Base-by-base conservation (phyloP, 2,888 invertebrate genomes). In the Lamellibrachia satsuma region DNA sequence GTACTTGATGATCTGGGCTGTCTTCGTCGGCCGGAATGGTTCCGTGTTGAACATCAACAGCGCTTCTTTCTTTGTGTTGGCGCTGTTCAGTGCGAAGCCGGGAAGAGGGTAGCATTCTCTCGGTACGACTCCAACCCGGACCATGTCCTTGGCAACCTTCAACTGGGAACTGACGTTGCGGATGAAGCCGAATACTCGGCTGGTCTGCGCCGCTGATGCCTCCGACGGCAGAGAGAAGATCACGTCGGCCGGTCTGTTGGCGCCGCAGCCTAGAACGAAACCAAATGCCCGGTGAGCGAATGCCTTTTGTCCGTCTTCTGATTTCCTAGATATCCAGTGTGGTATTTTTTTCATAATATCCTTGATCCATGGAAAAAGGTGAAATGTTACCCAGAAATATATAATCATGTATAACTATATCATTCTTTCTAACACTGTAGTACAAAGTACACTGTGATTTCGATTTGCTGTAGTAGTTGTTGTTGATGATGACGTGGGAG, bases 1-100 rank as follows among this genome's bases (percentile, higher is more conserved):
- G 51, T 94, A 92, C 91, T 94, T 94, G 1, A 95, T 90, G 93
- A 94, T 94, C 90, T 94, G 27, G 3, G 90, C 51, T 52, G 91
- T 92, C 52, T 52, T 52, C 27, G 90, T 52, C 39, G 90, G 55
- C 7, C 52, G 90, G 27, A 90, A 52, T 22, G 75, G 75, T 6
- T 91, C 52, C 22, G 90, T 52, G 8, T 27, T 90, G 39, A 93
- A 92, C 51, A 57, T 91, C 22, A 90, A 27, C 39, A 92, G 52
- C 55, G 92, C 57, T 57, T 92, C 92, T 7, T 90, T 39, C 7
- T 93, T 93, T 52, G 94, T 93, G 0, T 7, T 90, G 93, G 94
- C 94, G 11, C 93, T 93, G 4, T 93, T 93, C 3, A 95, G 93
- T 1, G 92, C 52, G 90, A 96, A 94, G 91, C 95, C 95, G 3